A percentile compares a stretch with the other conserved stretches of the same genome.
These are phyloP conservation scores for Eustalomyia histrio DNA, from an alignment of 2,888 invertebrate genomes.

Conservation along the genomic window DNA sequence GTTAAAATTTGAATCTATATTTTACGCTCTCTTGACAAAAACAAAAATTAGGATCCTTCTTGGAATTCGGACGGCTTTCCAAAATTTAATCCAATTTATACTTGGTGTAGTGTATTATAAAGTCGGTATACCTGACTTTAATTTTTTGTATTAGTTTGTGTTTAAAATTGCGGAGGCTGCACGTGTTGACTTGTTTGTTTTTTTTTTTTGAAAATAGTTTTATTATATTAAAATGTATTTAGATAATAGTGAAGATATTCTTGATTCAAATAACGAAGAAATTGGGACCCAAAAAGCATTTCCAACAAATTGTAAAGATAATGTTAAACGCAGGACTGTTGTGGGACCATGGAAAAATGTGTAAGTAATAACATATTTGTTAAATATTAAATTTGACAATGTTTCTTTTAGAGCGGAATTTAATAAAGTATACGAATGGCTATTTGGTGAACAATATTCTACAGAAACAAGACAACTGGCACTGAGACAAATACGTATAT, in stretches of 20 bases:
- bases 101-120: too few species aligned
- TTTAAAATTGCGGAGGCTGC: too few species aligned
- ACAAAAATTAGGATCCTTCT: too few species aligned
- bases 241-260: not conserved
- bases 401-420: slow-evolving; percentile 73
- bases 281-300: not conserved
- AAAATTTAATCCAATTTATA: too few species aligned
- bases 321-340: slow-evolving; percentile 71
- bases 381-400: not conserved
- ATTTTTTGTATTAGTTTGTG: too few species aligned
- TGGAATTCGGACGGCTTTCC: too few species aligned
- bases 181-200: slow-evolving; percentile 58
- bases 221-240: slow-evolving; percentile 14
- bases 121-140: too few species aligned
- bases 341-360: slow-evolving; percentile 77
- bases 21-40: too few species aligned
- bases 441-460: slow-evolving; percentile 69
- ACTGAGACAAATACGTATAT: slow-evolving; percentile 72
- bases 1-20: too few species aligned
- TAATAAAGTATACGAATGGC: slow-evolving; percentile 72
- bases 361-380: slow-evolving; percentile 68
- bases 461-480: slow-evolving; percentile 68
- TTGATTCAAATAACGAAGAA: slow-evolving; percentile 3
- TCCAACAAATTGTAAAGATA: slow-evolving; percentile 1
- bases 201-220: not conserved